phyloP scores from a whole-genome alignment of 2,888 invertebrate species.

The Oscheius sp. region DNA sequence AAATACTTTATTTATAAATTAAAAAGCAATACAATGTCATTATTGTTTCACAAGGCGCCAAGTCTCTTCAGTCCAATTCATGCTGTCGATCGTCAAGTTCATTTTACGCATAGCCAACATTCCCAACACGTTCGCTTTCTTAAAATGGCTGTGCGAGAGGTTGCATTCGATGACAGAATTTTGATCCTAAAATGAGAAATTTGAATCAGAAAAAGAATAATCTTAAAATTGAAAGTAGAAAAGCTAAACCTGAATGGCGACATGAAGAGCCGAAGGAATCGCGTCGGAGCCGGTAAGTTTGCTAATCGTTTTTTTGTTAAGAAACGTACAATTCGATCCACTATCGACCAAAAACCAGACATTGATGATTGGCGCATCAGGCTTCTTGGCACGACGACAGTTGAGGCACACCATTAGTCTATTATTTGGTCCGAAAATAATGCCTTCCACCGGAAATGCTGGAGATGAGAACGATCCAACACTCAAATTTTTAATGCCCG shows the following conservation, averaged over 20 bases:
- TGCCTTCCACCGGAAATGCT: constrained; percentile 44
- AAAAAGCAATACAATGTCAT: too few species aligned
- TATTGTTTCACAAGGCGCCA: too few species aligned
- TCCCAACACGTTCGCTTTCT: constrained; percentile 39
- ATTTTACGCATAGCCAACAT: constrained; percentile 28
- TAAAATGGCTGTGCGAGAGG: constrained; percentile 46
- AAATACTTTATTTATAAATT: too few species aligned
- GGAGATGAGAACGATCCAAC: constrained; percentile 37
- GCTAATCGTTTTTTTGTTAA: constrained; percentile 40
- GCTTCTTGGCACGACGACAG: constrained; percentile 48
- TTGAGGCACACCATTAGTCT: constrained; percentile 43
- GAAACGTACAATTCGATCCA: constrained; percentile 47
- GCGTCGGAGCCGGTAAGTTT: constrained; percentile 39
- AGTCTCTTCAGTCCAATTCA: too few species aligned
- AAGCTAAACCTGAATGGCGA: constrained; percentile 45
- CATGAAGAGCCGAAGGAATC: constrained; percentile 40
- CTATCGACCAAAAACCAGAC: constrained; percentile 42
- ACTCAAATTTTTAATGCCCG: constrained; percentile 42
- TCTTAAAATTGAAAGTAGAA: constrained; percentile 36
- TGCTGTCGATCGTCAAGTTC: constrained; percentile 24
- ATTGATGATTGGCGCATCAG: constrained; percentile 44
- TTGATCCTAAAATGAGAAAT: too few species aligned
- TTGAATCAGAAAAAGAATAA: constrained; percentile 40
- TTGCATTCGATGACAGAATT: constrained; percentile 47
- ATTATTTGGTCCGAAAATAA: constrained; percentile 46